phyloP scores from a whole-genome alignment of 2,888 invertebrate genomes.

The Balanococcus diminutus region DNA sequence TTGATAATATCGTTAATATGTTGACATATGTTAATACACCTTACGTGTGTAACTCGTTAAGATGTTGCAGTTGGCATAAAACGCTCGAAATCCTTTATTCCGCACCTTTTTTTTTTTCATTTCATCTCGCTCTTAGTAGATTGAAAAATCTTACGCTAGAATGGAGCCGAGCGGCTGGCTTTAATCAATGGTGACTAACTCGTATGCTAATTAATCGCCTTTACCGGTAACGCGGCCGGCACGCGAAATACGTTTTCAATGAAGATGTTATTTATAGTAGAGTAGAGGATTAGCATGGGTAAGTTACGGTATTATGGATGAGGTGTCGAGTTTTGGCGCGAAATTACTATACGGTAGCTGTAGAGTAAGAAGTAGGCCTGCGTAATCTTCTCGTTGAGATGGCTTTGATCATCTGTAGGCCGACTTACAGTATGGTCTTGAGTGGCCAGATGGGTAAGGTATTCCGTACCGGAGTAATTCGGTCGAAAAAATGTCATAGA shows the following conservation, averaged over 20 bases:
- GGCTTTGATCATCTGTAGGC: not conserved
- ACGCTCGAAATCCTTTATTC: constrained; percentile 36
- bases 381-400: not conserved
- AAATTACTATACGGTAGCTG: not conserved
- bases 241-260: constrained; percentile 41
- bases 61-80: constrained; percentile 7
- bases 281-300: not conserved
- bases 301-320: not conserved
- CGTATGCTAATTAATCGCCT: constrained; percentile 48
- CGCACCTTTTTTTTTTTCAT: not conserved
- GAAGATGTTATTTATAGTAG: not conserved
- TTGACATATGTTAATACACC: constrained; percentile 51
- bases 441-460: not conserved
- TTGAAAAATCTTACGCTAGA: not conserved
- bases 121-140: not conserved
- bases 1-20: constrained; percentile 50
- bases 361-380: not conserved
- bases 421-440: not conserved
- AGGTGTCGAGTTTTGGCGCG: not conserved
- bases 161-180: constrained; percentile 1
- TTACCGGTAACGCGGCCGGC: constrained; percentile 13
- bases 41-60: constrained; percentile 47
- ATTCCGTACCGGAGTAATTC: not conserved
- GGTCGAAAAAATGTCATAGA: not conserved
- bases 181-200: constrained; percentile 36